Percentiles rank a stretch among this genome's conserved stretches.
These are phyloP conservation scores for Dipodomys ordii DNA, from an alignment of 2,113 vertebrate genomes.

Conservation along the genomic window DNA sequence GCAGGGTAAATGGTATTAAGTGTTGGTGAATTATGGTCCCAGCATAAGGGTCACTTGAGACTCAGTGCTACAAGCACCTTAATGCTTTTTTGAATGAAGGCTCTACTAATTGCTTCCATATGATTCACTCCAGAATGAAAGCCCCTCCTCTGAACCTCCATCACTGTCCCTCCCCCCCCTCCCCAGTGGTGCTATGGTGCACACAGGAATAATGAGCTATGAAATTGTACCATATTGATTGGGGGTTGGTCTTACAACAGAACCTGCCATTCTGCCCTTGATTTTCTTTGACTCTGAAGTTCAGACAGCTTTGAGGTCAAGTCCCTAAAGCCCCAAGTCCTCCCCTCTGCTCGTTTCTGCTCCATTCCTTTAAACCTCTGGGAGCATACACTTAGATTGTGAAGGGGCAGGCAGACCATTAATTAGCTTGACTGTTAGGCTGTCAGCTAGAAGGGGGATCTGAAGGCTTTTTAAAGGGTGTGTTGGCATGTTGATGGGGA, in stretches of 20 bases:
- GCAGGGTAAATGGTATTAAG: slow-evolving; percentile 85
- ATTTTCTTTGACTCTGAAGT: slow-evolving; percentile 72
- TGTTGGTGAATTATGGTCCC: slow-evolving; percentile 88
- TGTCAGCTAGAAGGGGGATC: slow-evolving; percentile 40
- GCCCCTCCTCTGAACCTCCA: slow-evolving; percentile 37
- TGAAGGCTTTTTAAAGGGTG: slow-evolving; percentile 54
- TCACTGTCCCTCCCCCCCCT: background rate
- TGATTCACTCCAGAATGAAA: slow-evolving; percentile 65
- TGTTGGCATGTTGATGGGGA: slow-evolving; percentile 64
- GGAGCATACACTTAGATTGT: slow-evolving; percentile 21
- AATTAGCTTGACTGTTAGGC: slow-evolving; percentile 64
- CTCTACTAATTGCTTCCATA: slow-evolving; percentile 88
- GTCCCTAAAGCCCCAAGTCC: slow-evolving; percentile 56
- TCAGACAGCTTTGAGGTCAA: slow-evolving; percentile 70
- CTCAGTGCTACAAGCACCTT: slow-evolving; percentile 87
- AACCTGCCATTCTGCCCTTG: background rate
- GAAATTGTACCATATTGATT: slow-evolving; percentile 64
- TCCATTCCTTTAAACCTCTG: slow-evolving; percentile 73
- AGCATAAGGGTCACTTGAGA: slow-evolving; percentile 85
- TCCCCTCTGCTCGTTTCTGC: background rate
- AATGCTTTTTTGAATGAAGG: slow-evolving; percentile 87
- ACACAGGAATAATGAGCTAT: slow-evolving; percentile 36
- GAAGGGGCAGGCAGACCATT: slow-evolving; percentile 59
- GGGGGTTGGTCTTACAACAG: slow-evolving; percentile 2
- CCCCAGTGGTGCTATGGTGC: background rate